Conservation (phyloP, 2,888 invertebrate species). For the Dasypogon diadema region DNA sequence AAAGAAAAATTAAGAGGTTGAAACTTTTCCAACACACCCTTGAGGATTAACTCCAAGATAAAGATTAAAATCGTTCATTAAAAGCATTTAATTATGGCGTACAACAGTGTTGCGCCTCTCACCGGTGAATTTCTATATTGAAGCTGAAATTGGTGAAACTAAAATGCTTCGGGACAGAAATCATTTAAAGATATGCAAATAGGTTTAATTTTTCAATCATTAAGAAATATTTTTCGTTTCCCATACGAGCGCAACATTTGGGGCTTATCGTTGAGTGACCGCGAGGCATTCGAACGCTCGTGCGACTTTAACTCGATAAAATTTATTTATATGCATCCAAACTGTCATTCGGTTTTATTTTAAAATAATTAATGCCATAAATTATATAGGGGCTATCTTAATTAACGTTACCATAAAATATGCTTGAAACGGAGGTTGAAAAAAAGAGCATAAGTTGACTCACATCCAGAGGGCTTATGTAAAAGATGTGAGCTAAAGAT, state of each 20-base stretch:
- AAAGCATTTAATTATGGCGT: conserved; percentile 40
- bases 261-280: conserved; percentile 6
- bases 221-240: conserved; percentile 32
- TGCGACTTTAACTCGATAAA: conserved; percentile 39
- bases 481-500: conserved; percentile 14
- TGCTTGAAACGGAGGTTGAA: neutral
- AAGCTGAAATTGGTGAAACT: conserved; percentile 11
- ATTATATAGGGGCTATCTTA: conserved; percentile 56
- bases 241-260: conserved; percentile 5
- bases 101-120: neutral
- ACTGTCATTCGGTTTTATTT: conserved; percentile 50
- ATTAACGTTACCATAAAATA: conserved; percentile 53
- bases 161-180: conserved; percentile 7
- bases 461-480: conserved; percentile 28
- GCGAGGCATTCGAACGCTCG: conserved; percentile 22
- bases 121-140: neutral
- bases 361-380: conserved; percentile 56
- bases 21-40: conserved; percentile 21
- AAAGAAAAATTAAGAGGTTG: conserved; percentile 13
- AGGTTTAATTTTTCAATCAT: conserved; percentile 49
- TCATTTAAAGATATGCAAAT: conserved; percentile 39
- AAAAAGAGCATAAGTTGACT: neutral
- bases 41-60: conserved; percentile 30
- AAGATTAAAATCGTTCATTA: conserved; percentile 34
- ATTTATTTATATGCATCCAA: conserved; percentile 43